Evolutionary conservation across 2,888 invertebrate genomes (phyloP).

Genomic region (Gisinianus flammeolus): DNA sequence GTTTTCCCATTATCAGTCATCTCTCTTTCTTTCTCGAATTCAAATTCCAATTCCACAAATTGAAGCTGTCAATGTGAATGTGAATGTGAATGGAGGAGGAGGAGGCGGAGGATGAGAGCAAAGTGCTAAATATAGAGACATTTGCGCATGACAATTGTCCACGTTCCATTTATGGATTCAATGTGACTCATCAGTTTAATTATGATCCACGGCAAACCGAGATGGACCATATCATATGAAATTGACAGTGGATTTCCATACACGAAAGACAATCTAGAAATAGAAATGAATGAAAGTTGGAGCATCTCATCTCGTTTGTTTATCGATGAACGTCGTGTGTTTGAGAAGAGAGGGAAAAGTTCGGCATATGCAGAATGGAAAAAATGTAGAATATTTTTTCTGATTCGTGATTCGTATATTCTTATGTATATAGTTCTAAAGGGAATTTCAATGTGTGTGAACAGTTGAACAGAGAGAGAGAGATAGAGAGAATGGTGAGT

Average conservation of each 20-base stretch:
- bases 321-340: not conserved
- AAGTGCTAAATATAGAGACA: slow-evolving; percentile 18
- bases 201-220: too few species aligned
- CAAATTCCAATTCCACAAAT: not conserved
- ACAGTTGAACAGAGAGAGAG: not conserved
- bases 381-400: too few species aligned
- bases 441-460: too few species aligned
- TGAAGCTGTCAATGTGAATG: not conserved
- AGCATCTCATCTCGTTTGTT: too few species aligned
- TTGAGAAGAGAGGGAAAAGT: slow-evolving; percentile 7
- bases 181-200: too few species aligned
- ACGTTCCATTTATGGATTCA: too few species aligned
- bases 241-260: too few species aligned
- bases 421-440: too few species aligned
- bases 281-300: too few species aligned
- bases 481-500: not conserved
- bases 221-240: too few species aligned
- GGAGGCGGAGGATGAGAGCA: not conserved
- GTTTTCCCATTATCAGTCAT: not conserved
- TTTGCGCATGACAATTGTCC: slow-evolving; percentile 11
- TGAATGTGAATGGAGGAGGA: not conserved
- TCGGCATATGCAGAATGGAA: slow-evolving; percentile 48
- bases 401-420: too few species aligned
- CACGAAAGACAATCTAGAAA: too few species aligned
- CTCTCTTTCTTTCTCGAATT: not conserved